phyloP scores from a whole-genome alignment of 2,797 vertebrate genomes.

The Microcaecilia unicolor region DNA sequence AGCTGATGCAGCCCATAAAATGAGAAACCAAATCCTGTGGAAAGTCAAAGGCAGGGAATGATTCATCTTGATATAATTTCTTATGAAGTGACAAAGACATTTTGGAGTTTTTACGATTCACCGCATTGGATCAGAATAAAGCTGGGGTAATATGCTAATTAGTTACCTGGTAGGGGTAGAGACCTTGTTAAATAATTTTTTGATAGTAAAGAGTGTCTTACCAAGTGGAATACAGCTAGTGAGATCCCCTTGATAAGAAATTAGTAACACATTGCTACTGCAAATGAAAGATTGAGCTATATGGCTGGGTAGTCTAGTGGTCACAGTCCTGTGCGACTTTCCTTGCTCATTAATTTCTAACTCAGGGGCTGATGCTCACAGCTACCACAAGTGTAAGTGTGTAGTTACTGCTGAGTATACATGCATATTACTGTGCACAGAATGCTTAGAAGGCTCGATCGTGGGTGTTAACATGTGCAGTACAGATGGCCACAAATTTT shows the following conservation, averaged over 20 bases:
- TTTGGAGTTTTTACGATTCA: slow-evolving; percentile 15
- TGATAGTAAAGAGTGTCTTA: slow-evolving; percentile 15
- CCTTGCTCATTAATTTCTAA: too few relatives aligned
- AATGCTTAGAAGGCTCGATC: too few relatives aligned
- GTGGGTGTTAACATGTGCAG: too few relatives aligned
- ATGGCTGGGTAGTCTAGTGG: accelerated
- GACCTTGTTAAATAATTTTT: too few relatives aligned
- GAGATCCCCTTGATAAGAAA: too few relatives aligned
- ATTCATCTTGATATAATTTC: slow-evolving; percentile 34
- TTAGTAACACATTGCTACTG: too few relatives aligned
- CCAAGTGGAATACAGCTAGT: neutral
- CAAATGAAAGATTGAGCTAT: neutral
- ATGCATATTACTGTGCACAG: too few relatives aligned
- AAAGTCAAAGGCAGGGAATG: slow-evolving; percentile 44
- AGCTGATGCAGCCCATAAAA: slow-evolving; percentile 46
- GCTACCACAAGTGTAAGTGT: too few relatives aligned
- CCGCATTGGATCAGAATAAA: neutral
- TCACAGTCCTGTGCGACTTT: neutral
- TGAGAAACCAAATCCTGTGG: slow-evolving; percentile 37
- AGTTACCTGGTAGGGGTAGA: too few relatives aligned
- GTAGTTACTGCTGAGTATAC: too few relatives aligned
- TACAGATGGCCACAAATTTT: too few relatives aligned
- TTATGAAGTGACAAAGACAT: slow-evolving; percentile 20
- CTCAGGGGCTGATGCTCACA: too few relatives aligned
- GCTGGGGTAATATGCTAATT: slow-evolving; percentile 33